Percentiles rank a stretch among this genome's conserved stretches.
Conservation (phyloP, 35 echinoderm and acorn worm species). For the Apostichopus japonicus region DNA sequence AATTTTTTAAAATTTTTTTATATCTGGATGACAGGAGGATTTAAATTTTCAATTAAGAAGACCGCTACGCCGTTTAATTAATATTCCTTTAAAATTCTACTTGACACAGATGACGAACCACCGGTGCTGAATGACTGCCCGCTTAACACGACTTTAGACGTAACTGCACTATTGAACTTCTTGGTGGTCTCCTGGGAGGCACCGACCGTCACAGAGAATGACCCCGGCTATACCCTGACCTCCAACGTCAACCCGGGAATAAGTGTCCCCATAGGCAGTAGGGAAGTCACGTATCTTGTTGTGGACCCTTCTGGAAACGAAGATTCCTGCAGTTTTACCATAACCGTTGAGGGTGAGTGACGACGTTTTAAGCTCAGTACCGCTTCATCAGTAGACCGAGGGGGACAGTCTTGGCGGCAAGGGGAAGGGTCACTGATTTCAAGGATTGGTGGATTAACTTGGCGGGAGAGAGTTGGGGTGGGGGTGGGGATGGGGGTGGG, state of each 20-base stretch:
- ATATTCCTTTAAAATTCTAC: no score
- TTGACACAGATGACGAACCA: not conserved
- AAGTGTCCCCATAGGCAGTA: constrained; percentile 42
- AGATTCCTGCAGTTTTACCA: not conserved
- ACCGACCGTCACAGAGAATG: constrained; percentile 55
- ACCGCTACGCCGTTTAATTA: no score
- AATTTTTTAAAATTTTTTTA: no score
- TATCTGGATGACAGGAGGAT: no score
- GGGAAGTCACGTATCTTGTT: constrained; percentile 19
- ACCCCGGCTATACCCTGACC: not conserved
- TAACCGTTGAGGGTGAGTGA: not conserved
- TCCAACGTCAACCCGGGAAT: constrained; percentile 18
- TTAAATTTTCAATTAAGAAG: no score
- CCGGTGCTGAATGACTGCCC: not conserved
- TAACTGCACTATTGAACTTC: not conserved
- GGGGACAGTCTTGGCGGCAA: no score
- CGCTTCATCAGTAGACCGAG: no score
- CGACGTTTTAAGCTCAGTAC: not conserved
- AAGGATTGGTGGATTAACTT: no score
- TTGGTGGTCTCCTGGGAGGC: constrained; percentile 13
- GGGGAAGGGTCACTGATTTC: no score
- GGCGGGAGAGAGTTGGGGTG: no score
- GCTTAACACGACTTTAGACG: not conserved
- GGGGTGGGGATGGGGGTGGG: no score
- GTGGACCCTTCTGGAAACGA: constrained; percentile 6